Percentiles rank a stretch among this genome's conserved stretches.
Conservation (phyloP, 1,140 invertebrate genomes). For the Euwallacea fornicatus region DNA sequence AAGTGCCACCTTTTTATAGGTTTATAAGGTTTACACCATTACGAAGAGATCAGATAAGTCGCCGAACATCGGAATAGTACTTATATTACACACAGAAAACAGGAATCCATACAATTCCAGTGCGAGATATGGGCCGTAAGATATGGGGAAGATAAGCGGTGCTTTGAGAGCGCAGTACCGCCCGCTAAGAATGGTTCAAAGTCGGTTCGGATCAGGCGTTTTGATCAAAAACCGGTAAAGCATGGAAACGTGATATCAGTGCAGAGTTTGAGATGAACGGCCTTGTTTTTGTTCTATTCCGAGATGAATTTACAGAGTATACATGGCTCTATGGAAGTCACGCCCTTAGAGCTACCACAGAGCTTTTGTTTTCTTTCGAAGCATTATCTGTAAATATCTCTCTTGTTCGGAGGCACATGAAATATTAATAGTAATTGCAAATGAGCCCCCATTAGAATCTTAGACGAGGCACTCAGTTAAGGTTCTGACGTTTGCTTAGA, state of each 20-base stretch:
- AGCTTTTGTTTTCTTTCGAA: no score
- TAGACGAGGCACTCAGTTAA: neutral
- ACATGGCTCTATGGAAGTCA: neutral
- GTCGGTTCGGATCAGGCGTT: constrained; percentile 27
- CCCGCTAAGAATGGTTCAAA: constrained; percentile 28
- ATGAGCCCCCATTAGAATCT: neutral
- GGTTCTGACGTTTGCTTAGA: neutral
- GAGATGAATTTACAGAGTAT: no score
- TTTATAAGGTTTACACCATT: neutral
- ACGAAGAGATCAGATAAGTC: constrained; percentile 18
- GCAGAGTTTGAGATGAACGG: neutral
- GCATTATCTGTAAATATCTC: no score
- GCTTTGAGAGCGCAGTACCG: constrained; percentile 19
- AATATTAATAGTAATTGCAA: neutral
- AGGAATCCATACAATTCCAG: constrained; percentile 19
- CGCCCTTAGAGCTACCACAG: neutral
- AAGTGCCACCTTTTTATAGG: no score
- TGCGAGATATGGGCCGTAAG: constrained; percentile 29
- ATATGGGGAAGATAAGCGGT: constrained; percentile 30
- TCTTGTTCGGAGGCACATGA: no score
- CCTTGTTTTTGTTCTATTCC: neutral
- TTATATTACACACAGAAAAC: constrained; percentile 15
- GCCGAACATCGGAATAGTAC: constrained; percentile 16
- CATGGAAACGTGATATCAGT: constrained; percentile 13
- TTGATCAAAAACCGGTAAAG: constrained; percentile 30